Evolutionary conservation across 2,113 vertebrate species (phyloP), one percentile per base, ranked within the genome.

Genomic region (Oxygymnocypris stewartii): DNA sequence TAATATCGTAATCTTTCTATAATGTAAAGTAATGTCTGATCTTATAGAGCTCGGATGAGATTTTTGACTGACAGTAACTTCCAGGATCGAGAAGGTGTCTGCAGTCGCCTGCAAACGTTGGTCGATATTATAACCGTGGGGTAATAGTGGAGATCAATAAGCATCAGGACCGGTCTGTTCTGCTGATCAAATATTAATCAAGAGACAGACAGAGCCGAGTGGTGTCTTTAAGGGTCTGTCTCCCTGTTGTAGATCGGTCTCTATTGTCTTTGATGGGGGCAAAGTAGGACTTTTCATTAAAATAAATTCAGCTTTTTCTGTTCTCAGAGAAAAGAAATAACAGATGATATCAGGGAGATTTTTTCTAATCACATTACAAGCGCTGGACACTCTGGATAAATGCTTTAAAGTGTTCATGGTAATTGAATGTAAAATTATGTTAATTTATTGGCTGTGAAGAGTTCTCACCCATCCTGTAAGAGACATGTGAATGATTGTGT

Each of bases 141-240:
- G 61, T 93, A 92, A 90, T 90, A 92, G 93, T 92, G 92, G 87
- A 89, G 92, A 96, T 96, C 95, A 91, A 94, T 96, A 93, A 80
- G 91, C 91, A 91, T 93, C 92, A 95, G 94, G 94, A 92, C 90
- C 88, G 92, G 91, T 89, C 90, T 93, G 91, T 92, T 92, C 92
- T 78, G 88, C 93, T 94, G 92, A 93, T 98, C 88, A 98, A 97
- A 96, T 97, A 98, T 97, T 97, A 93, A 98, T 94, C 83, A 89
- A 91, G 91, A 90, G 91, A 90, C 90, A 91, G 91, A 87, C 88
- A 84, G 89, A 57, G 79, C 59, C 54, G 84, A 84, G 91, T 87
- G 90, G 89, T 90, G 90, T 84, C 76, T 54, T 61, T 61, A 79
- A 80, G 31, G 84, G 74, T 86, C 88, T 87, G 74, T 65, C 81